phyloP scores from a whole-genome alignment of 2,888 invertebrate genomes.

The Aplocera efformata region DNA sequence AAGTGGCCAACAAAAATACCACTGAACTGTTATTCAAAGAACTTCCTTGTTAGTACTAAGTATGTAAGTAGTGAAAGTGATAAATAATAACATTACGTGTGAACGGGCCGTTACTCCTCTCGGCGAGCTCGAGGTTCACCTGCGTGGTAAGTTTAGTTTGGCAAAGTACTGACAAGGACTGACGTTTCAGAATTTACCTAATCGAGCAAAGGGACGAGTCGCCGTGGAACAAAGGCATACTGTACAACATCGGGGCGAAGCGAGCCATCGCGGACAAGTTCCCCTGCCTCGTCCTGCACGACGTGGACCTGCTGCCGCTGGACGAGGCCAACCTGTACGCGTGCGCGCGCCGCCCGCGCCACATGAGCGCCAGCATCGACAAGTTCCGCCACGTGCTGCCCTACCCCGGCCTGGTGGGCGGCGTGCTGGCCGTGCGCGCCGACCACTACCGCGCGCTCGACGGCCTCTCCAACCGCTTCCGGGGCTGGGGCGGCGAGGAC shows the following conservation, averaged over 20 bases:
- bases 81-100: too few species aligned
- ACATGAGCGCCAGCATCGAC: slow-evolving; percentile 94
- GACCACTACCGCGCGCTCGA: slow-evolving; percentile 54
- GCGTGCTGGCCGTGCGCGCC: slow-evolving; percentile 56
- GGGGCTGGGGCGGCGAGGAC: slow-evolving; percentile 74
- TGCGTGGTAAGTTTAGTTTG: too few species aligned
- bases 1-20: too few species aligned
- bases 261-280: slow-evolving; percentile 86
- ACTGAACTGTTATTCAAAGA: too few species aligned
- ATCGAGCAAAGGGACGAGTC: slow-evolving; percentile 89
- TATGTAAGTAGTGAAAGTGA: too few species aligned
- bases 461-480: slow-evolving; percentile 65
- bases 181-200: slow-evolving; percentile 83
- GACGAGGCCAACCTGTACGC: slow-evolving; percentile 91
- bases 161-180: too few species aligned
- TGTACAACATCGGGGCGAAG: slow-evolving; percentile 92
- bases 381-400: slow-evolving; percentile 75
- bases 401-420: slow-evolving; percentile 55
- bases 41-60: too few species aligned
- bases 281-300: slow-evolving; percentile 93
- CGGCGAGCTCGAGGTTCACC: too few species aligned
- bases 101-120: too few species aligned
- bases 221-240: slow-evolving; percentile 92
- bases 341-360: slow-evolving; percentile 88
- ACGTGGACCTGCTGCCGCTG: slow-evolving; percentile 93